A percentile compares a stretch with the other conserved stretches of the same genome.
Conservation (phyloP, 2,888 invertebrate species). For the Patella pellucida region DNA sequence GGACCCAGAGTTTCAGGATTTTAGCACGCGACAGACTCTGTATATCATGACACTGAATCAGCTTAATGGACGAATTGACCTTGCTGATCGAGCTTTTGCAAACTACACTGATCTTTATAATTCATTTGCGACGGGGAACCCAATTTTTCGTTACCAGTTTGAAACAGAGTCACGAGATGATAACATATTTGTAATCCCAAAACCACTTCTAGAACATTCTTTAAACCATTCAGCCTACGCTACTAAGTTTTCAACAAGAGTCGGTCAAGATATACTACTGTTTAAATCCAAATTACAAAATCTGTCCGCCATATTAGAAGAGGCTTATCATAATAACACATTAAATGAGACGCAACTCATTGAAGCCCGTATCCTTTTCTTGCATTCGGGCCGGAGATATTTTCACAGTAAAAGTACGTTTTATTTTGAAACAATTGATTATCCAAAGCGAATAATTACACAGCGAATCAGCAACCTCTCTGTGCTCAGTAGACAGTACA, state of each 20-base stretch:
- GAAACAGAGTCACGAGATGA: conserved; percentile 34
- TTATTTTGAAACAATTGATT: conserved; percentile 50
- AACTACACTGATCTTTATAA: conserved; percentile 48
- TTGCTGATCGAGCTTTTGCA: conserved; percentile 40
- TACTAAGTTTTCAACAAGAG: conserved; percentile 34
- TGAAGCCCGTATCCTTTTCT: conserved; percentile 32
- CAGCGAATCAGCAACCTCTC: conserved; percentile 35
- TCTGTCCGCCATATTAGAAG: conserved; percentile 34
- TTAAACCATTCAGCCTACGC: conserved; percentile 43
- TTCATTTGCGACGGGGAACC: conserved; percentile 49
- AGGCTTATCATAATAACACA: conserved; percentile 27
- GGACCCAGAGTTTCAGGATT: conserved; percentile 17
- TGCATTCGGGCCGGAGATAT: conserved; percentile 41
- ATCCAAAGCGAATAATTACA: conserved; percentile 41
- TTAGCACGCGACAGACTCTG: conserved; percentile 30
- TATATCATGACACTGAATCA: conserved; percentile 39
- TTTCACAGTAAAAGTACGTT: conserved; percentile 49
- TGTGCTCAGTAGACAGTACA: conserved; percentile 34
- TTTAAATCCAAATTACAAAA: conserved; percentile 29
- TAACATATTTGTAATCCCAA: conserved; percentile 50
- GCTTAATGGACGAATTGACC: conserved; percentile 42
- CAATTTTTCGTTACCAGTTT: conserved; percentile 51
- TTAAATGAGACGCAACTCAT: conserved; percentile 39
- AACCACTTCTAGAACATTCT: conserved; percentile 45
- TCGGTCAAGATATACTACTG: conserved; percentile 35